Conservation (phyloP, 2,797 vertebrate species). For the Tapirus indicus region DNA sequence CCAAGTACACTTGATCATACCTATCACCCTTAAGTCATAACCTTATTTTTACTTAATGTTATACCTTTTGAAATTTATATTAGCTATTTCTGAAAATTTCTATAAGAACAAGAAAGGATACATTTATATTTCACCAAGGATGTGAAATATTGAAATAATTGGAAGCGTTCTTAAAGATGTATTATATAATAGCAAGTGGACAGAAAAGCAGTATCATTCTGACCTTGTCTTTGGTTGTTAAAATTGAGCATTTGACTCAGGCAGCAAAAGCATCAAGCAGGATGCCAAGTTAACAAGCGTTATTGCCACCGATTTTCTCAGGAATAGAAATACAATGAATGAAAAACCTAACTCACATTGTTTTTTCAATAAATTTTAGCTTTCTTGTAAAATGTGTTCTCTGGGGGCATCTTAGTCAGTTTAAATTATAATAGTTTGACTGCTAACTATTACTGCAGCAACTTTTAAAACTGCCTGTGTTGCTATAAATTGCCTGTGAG, state of each 20-base stretch:
- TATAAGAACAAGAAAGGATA: slow-evolving; percentile 5
- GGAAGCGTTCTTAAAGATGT: slow-evolving; percentile 27
- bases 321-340: slow-evolving; percentile 64
- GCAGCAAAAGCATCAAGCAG: slow-evolving; percentile 42
- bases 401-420: slow-evolving; percentile 49
- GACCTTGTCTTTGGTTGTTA: slow-evolving; percentile 47
- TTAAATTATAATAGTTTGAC: slow-evolving; percentile 78
- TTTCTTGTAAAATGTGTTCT: slow-evolving; percentile 78
- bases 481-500: slow-evolving; percentile 68
- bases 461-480: slow-evolving; percentile 63
- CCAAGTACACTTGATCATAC: background rate
- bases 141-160: slow-evolving; percentile 54
- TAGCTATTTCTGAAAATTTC: background rate
- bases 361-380: slow-evolving; percentile 69
- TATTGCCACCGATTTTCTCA: slow-evolving; percentile 66
- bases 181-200: background rate
- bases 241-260: slow-evolving; percentile 4
- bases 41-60: background rate
- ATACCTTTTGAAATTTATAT: background rate
- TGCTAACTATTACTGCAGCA: slow-evolving; percentile 69
- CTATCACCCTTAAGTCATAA: background rate
- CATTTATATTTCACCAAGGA: slow-evolving; percentile 37
- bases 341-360: slow-evolving; percentile 52
- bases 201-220: slow-evolving; percentile 48
- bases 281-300: background rate